Base-by-base conservation (phyloP, 2,113 vertebrate genomes). In the Taurulus bubalis region DNA sequence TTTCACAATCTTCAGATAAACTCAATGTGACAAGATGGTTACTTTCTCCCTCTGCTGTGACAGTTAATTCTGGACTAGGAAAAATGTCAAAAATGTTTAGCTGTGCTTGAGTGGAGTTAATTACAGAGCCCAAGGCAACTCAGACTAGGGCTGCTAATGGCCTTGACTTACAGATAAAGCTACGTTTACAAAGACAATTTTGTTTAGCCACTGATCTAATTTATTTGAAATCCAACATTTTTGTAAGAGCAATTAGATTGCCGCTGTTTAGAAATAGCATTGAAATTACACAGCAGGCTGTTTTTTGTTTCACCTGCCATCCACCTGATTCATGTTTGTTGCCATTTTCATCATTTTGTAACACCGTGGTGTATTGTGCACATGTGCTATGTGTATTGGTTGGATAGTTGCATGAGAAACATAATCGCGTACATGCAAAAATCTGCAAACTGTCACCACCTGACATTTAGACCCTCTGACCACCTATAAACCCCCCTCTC, bases 61-160 rank as follows among this genome's bases (percentile, higher is more conserved):
- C 97, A 98, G 97, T 97, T 97, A 96, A 98, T 97, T 97, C 96
- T 96, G 96, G 95, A 97, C 95, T 93, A 97, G 95, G 95, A 97
- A 96, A 97, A 97, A 96, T 96, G 97, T 99, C 97, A 97, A 96
- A 98, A 98, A 97, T 97, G 95, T 97, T 99, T 98, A 99, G 97
- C 96, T 95, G 96, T 96, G 97, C 97, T 96, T 96, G 96, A 95
- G 93, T 95, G 96, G 96, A 98, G 96, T 98, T 98, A 98, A 99
- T 99, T 98, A 97, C 96, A 93, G 95, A 94, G 96, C 96, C 96
- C 64, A 91, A 93, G 96, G 96, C 96, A 93, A 94, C 92, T 94
- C 94, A 95, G 95, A 96, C 95, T 96, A 90, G 94, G 92, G 90
- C 95, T 93, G 94, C 95, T 98, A 98, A 99, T 98, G 96, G 96